Evolutionary conservation across 92 coral and sea anemone species (phyloP), one percentile per base, ranked within the genome.

Genomic region (Galaxea fascicularis): DNA sequence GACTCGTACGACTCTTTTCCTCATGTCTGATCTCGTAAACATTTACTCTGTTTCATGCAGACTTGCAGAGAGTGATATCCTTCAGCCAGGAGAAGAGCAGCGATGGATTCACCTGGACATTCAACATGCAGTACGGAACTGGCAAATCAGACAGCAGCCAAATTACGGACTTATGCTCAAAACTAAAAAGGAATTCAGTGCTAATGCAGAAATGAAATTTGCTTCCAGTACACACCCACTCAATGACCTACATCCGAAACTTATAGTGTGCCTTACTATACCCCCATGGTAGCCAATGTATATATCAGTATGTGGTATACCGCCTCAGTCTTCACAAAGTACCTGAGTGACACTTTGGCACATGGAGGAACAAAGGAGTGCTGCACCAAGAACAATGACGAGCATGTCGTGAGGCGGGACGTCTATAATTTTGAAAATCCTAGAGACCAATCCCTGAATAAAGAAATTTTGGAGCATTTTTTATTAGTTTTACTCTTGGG

Each of bases 111-210:
- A 86, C 14, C 65, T 96, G 56, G 93, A 94, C 54, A 83, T 96
- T 47, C 91, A 91, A 27, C 86, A 88, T 58, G 95, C 97, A 25
- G 78, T 96, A 13, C 77, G 89, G 71, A 89, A 85, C 83, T 96
- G 99, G 99, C 96, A 92, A 87, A 92, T 90, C 64, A 91, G 93
- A 27, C 91, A 90, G 22, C 93, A 85, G 74, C 83, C 90, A 27
- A 95, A 96, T 67, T 96, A 94, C 80, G 98, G 98, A 52, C 91
- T 96, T 54, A 94, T 96, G 98, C 76, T 96, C 44, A 96, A 92
- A 85, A 77, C 86, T 15, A 89, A 88, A 22, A 94, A 94, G 71
- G 98, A 96, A 70, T 84, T 84, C 9, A 93, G 89, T 70, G 93
- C 98, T 11, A 86, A 90, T 20, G 91, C 95, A 29, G 84, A 92